Evolutionary conservation across 2,113 vertebrate genomes (phyloP).

Genomic region (Paramormyrops kingsleyae): DNA sequence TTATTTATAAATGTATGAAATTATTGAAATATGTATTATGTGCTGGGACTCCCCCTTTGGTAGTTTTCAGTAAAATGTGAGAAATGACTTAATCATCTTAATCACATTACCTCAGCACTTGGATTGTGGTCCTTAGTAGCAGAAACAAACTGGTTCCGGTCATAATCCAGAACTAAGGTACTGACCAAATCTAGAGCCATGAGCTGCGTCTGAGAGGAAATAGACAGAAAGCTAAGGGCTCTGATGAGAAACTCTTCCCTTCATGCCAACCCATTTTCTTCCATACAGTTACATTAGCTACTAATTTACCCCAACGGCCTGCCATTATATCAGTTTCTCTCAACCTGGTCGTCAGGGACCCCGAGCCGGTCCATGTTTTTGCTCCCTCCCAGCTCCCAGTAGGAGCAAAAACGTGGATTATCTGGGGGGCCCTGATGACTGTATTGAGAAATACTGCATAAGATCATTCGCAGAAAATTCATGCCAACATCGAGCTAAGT

Average conservation of each 20-base stretch:
- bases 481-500: background rate
- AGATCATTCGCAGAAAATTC: background rate
- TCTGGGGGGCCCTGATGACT: background rate
- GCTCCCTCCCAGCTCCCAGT: too few species aligned
- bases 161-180: slow-evolving; percentile 55
- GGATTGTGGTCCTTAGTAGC: slow-evolving; percentile 44
- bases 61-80: background rate
- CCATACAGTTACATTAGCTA: background rate
- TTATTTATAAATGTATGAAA: background rate
- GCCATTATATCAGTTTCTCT: background rate
- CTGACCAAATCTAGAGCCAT: slow-evolving; percentile 48
- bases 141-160: slow-evolving; percentile 55
- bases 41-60: background rate
- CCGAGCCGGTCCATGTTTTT: too few species aligned
- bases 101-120: slow-evolving; percentile 48
- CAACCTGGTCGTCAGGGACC: background rate
- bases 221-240: background rate
- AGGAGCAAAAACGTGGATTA: background rate
- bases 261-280: background rate
- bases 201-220: slow-evolving; percentile 42
- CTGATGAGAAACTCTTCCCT: background rate
- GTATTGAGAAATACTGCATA: background rate
- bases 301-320: background rate
- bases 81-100: background rate
- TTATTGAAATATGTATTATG: background rate